phyloP scores from a whole-genome alignment of 2,888 invertebrate species.

The Tetanocera ferruginea region DNA sequence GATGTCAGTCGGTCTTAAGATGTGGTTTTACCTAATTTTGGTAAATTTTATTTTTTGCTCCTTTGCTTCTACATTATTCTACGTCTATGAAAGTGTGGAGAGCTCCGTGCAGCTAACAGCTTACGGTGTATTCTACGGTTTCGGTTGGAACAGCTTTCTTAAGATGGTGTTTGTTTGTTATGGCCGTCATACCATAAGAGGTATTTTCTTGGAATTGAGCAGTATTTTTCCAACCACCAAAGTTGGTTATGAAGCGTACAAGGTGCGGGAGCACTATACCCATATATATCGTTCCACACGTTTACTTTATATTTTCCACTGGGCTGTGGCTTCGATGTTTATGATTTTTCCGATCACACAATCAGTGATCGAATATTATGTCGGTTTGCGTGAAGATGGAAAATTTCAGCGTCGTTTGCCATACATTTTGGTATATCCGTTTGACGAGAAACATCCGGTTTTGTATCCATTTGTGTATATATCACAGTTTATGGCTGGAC shows the following conservation, averaged over 20 bases:
- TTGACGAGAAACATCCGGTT: constrained; percentile 22
- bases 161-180: constrained; percentile 41
- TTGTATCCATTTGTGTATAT: constrained; percentile 25
- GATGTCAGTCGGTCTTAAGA: not conserved
- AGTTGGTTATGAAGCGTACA: constrained; percentile 11
- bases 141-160: constrained; percentile 28
- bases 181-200: constrained; percentile 33
- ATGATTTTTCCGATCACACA: constrained; percentile 41
- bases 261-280: constrained; percentile 29
- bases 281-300: constrained; percentile 24
- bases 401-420: constrained; percentile 40
- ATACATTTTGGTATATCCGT: constrained; percentile 42
- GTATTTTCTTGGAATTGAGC: constrained; percentile 35
- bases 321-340: constrained; percentile 41
- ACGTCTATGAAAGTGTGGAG: constrained; percentile 8
- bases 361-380: constrained; percentile 40
- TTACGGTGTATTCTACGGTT: constrained; percentile 36
- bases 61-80: not conserved
- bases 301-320: constrained; percentile 31
- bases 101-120: constrained; percentile 37
- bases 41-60: not conserved
- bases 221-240: constrained; percentile 38
- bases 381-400: constrained; percentile 16
- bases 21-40: not conserved
- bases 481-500: constrained; percentile 25